Conservation (phyloP, 64 coral and sea anemone genomes). For the Stylophora pistillata region DNA sequence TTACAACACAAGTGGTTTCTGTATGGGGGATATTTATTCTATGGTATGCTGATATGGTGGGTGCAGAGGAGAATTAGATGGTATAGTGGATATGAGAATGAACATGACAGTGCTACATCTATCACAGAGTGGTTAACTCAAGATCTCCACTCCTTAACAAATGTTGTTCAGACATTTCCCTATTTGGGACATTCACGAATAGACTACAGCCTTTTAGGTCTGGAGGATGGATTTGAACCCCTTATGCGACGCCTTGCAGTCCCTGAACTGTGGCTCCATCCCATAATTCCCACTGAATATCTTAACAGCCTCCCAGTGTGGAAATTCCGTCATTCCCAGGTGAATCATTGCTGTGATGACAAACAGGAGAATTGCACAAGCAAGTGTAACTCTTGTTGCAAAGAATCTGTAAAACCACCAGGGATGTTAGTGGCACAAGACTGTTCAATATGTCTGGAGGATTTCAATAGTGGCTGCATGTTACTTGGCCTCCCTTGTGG, state of each 20-base stretch:
- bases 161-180: constrained; percentile 59
- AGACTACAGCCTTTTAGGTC: constrained; percentile 60
- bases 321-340: constrained; percentile 45
- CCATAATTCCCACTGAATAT: constrained; percentile 71
- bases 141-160: constrained; percentile 79
- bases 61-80: constrained; percentile 72
- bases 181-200: constrained; percentile 56
- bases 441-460: constrained; percentile 77
- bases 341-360: not conserved
- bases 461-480: constrained; percentile 42
- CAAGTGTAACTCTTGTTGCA: not conserved
- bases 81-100: constrained; percentile 54
- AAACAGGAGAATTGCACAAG: not conserved
- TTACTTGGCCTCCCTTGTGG: constrained; percentile 72
- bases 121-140: constrained; percentile 79
- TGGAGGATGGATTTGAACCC: constrained; percentile 75
- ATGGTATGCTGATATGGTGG: constrained; percentile 62
- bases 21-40: constrained; percentile 61
- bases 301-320: constrained; percentile 58
- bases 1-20: constrained; percentile 49
- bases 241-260: constrained; percentile 68
- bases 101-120: constrained; percentile 16
- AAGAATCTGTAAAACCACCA: constrained; percentile 19
- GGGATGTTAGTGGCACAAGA: constrained; percentile 54
- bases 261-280: constrained; percentile 73